These are phyloP conservation scores for Squalus acanthias DNA, from an alignment of 2,797 vertebrate genomes.

Conservation along the genomic window DNA sequence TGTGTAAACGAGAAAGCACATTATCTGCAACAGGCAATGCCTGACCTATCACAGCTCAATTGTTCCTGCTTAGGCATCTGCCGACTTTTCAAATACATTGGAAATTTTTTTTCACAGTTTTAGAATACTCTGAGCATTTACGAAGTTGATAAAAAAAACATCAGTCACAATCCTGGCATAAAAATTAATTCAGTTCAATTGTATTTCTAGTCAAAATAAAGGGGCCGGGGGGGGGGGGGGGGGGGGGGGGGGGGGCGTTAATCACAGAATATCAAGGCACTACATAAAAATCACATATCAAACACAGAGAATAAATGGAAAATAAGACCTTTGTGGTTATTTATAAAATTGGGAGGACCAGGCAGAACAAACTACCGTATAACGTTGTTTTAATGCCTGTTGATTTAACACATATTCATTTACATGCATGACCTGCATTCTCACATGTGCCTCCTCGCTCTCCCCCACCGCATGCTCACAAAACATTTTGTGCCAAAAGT, in stretches of 20 bases:
- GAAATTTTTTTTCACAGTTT: not conserved
- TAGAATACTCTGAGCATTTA: not conserved
- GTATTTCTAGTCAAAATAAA: not conserved
- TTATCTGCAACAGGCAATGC: not conserved
- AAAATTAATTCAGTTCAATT: not conserved
- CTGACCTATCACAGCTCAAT: not conserved
- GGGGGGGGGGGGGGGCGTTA: no score
- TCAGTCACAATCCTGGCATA: not conserved
- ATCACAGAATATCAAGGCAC: not conserved
- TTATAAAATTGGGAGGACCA: not conserved
- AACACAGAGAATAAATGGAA: not conserved
- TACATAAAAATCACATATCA: not conserved
- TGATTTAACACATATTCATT: not conserved
- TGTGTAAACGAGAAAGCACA: not conserved
- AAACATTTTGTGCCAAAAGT: not conserved
- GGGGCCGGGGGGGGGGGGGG: no score
- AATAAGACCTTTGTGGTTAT: not conserved
- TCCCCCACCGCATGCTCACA: not conserved
- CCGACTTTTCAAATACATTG: not conserved
- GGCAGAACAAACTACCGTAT: not conserved
- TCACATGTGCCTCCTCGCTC: not conserved
- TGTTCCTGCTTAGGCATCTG: not conserved
- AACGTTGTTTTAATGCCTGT: not conserved
- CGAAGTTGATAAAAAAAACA: not conserved
- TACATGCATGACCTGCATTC: not conserved